Conservation (phyloP, 2,113 vertebrate genomes). For the Nesogale talazaci region DNA sequence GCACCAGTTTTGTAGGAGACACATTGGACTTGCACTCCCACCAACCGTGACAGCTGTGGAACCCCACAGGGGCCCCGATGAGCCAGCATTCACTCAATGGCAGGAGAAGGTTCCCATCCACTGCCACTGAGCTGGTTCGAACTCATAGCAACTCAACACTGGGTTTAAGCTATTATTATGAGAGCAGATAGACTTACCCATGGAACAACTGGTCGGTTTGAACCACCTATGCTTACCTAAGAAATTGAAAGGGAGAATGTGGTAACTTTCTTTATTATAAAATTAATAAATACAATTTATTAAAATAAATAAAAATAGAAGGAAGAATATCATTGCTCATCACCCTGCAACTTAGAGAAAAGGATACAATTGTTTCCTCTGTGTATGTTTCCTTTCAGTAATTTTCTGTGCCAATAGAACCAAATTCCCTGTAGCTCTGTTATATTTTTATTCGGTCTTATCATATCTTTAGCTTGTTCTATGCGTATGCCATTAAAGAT, state of each 20-base stretch:
- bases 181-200: too few species aligned
- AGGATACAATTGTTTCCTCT: not conserved
- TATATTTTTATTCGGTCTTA: not conserved
- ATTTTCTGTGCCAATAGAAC: not conserved
- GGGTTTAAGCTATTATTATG: too few species aligned
- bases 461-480: too few species aligned
- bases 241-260: not conserved
- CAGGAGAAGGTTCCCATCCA: too few species aligned
- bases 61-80: too few species aligned
- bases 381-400: constrained; percentile 15
- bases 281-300: not conserved
- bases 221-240: not conserved
- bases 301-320: not conserved
- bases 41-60: too few species aligned
- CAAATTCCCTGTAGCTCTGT: constrained; percentile 7
- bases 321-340: not conserved
- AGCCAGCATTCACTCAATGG: too few species aligned
- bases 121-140: too few species aligned
- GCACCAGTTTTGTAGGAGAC: too few species aligned
- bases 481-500: not conserved
- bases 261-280: constrained; percentile 26
- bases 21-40: too few species aligned
- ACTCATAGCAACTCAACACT: too few species aligned
- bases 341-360: not conserved
- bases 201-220: too few species aligned